These are phyloP conservation scores for Pentalonia nigronervosa DNA, from an alignment of 1,140 invertebrate species.

Conservation along the genomic window DNA sequence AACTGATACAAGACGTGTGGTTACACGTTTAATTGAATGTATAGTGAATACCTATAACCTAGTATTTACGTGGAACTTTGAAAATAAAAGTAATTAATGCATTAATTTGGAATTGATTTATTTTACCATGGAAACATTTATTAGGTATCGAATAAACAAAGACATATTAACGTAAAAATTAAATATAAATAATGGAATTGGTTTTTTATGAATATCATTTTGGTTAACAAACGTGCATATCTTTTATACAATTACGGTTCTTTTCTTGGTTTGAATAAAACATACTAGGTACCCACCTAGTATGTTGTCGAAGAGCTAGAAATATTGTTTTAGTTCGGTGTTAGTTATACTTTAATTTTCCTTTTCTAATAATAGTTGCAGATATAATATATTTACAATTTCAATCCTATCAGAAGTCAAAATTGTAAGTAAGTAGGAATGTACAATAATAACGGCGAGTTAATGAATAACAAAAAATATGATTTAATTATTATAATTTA, in stretches of 20 bases:
- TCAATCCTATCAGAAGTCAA: neutral
- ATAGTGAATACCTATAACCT: neutral
- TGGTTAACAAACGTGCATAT: neutral
- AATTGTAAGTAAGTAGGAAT: neutral
- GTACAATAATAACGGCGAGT: neutral
- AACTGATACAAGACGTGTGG: neutral
- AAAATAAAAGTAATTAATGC: neutral
- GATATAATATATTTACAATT: too few species aligned
- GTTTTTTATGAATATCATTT: neutral
- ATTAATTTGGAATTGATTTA: neutral
- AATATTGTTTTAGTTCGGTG: neutral
- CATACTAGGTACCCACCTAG: neutral
- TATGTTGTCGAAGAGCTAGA: neutral
- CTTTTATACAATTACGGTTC: neutral
- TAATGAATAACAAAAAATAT: neutral
- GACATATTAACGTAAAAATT: neutral
- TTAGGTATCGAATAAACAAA: neutral
- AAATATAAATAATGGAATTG: neutral
- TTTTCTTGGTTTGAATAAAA: neutral
- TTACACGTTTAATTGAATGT: neutral
- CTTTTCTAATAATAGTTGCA: neutral
- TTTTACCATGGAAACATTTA: neutral
- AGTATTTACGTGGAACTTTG: neutral
- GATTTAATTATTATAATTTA: neutral
- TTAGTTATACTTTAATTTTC: neutral